Evolutionary conservation across 2,888 invertebrate species (phyloP).

Genomic region (Drosophila anomelani): DNA sequence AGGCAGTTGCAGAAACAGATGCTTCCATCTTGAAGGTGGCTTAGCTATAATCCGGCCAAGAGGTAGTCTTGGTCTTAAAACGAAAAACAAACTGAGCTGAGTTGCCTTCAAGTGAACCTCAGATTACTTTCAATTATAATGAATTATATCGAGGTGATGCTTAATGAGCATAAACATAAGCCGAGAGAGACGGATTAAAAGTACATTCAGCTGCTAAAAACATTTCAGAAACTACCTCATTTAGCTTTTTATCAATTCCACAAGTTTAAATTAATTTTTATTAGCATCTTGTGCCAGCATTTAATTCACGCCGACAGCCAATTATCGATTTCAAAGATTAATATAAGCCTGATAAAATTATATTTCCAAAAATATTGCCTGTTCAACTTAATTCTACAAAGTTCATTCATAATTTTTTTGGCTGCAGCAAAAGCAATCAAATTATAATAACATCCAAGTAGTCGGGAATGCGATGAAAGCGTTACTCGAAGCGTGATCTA

Average conservation of each 20-base stretch:
- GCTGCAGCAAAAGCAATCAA: constrained; percentile 67
- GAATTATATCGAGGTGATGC: constrained; percentile 6
- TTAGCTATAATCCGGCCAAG: constrained; percentile 23
- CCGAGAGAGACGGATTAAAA: not conserved
- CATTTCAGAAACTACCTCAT: not conserved
- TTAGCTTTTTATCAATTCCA: not conserved
- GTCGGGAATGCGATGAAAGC: constrained; percentile 61
- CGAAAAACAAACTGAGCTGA: constrained; percentile 23
- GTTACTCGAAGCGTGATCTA: constrained; percentile 60
- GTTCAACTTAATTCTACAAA: constrained; percentile 5
- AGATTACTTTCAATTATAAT: constrained; percentile 45
- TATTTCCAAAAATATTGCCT: constrained; percentile 13
- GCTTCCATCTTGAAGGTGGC: constrained; percentile 14
- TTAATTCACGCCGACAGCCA: not conserved
- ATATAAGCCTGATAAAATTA: constrained; percentile 13
- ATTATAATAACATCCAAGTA: constrained; percentile 64
- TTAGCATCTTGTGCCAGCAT: not conserved
- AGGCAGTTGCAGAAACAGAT: constrained; percentile 20
- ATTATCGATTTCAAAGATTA: not conserved
- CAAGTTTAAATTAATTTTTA: not conserved
- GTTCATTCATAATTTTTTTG: constrained; percentile 40
- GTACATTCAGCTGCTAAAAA: not conserved
- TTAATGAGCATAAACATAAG: constrained; percentile 13
- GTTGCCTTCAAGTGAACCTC: constrained; percentile 22
- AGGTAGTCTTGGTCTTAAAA: constrained; percentile 29